Conservation (phyloP, 2,888 invertebrate genomes). For the Dryadula phaetusa region DNA sequence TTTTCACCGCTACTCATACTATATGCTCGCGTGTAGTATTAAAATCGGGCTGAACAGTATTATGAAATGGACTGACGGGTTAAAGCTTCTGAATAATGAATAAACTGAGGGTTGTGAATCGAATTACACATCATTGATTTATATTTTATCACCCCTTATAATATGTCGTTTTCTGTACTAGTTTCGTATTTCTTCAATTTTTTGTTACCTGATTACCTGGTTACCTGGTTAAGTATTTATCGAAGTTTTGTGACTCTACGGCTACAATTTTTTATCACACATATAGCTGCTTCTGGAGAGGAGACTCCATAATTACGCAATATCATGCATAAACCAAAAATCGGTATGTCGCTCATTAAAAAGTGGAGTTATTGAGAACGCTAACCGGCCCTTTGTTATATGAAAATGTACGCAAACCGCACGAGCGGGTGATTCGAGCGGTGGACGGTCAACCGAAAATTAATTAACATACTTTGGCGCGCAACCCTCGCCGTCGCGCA, state of each 20-base stretch:
- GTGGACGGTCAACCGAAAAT: constrained; percentile 82
- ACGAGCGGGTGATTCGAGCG: constrained; percentile 73
- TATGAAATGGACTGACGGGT: constrained; percentile 51
- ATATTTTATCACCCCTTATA: constrained; percentile 31
- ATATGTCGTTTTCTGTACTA: neutral
- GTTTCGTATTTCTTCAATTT: neutral
- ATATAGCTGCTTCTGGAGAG: constrained; percentile 1
- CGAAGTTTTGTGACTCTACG: neutral
- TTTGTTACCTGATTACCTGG: neutral
- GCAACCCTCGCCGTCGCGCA: constrained; percentile 65
- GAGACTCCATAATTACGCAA: constrained; percentile 29
- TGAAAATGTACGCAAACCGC: constrained; percentile 78
- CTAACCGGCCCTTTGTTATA: constrained; percentile 65
- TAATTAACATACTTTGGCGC: constrained; percentile 83
- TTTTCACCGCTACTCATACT: constrained; percentile 34
- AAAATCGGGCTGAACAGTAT: constrained; percentile 48
- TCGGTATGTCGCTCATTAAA: constrained; percentile 46
- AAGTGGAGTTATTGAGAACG: constrained; percentile 51
- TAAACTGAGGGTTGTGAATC: constrained; percentile 62
- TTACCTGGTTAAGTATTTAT: neutral
- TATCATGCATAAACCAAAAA: constrained; percentile 41
- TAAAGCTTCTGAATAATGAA: constrained; percentile 75
- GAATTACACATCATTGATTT: constrained; percentile 53
- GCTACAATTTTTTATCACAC: neutral
- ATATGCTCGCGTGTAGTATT: constrained; percentile 39